Evolutionary conservation across 2,797 vertebrate genomes (phyloP).

Genomic region (Typhlichthys eigenmanni): DNA sequence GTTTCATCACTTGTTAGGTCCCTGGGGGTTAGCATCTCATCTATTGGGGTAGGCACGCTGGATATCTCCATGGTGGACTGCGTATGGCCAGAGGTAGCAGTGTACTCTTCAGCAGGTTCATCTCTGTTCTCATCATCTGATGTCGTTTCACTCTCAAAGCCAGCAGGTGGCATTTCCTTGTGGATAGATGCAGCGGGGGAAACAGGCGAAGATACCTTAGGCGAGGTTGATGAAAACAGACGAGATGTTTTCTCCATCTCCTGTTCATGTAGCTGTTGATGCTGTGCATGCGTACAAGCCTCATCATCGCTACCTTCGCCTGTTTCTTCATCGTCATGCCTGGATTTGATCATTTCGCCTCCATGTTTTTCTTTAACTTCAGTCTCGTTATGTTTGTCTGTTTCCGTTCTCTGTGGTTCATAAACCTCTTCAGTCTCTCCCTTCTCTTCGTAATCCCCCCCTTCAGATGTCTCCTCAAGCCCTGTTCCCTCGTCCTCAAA

Average conservation of each 20-base stretch:
- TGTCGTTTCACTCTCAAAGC: slow-evolving; percentile 84
- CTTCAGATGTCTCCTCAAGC: slow-evolving; percentile 89
- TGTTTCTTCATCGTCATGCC: slow-evolving; percentile 67
- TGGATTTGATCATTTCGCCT: slow-evolving; percentile 26
- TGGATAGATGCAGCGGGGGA: slow-evolving; percentile 87
- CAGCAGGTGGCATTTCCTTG: slow-evolving; percentile 84
- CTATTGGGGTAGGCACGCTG: slow-evolving; percentile 91
- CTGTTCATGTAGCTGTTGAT: slow-evolving; percentile 32
- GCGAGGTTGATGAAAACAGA: slow-evolving; percentile 66
- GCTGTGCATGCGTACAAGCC: slow-evolving; percentile 71
- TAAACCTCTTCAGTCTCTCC: slow-evolving; percentile 89
- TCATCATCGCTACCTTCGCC: slow-evolving; percentile 67
- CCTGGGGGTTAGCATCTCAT: slow-evolving; percentile 92
- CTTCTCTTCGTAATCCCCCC: slow-evolving; percentile 92
- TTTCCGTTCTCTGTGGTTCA: slow-evolving; percentile 70
- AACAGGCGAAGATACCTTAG: slow-evolving; percentile 79
- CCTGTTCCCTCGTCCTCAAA: slow-evolving; percentile 93
- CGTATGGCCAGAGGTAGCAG: slow-evolving; percentile 86
- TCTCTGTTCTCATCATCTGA: slow-evolving; percentile 92
- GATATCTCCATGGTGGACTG: slow-evolving; percentile 94
- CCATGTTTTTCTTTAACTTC: slow-evolving; percentile 52
- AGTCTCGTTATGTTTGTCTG: slow-evolving; percentile 36
- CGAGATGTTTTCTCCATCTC: slow-evolving; percentile 59
- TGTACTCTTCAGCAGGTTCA: slow-evolving; percentile 87
- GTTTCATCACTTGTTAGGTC: slow-evolving; percentile 91